phyloP scores from a whole-genome alignment of 2,113 vertebrate species.

The Microcebus murinus region DNA sequence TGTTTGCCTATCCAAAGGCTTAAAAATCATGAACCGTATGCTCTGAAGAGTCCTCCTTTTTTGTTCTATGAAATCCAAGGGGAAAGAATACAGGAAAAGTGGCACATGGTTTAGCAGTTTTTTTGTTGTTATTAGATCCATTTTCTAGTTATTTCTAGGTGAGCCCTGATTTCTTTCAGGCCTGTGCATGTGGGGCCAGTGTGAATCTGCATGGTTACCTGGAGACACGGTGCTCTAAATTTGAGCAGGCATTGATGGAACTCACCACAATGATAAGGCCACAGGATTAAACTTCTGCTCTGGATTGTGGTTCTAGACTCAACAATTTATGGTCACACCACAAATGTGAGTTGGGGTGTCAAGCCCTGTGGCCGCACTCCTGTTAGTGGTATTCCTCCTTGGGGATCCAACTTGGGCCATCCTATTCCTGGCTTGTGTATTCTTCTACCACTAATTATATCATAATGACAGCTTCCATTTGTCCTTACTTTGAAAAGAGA shows the following conservation, averaged over 20 bases:
- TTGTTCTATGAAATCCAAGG: not conserved
- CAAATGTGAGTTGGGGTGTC: not conserved
- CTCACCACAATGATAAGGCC: not conserved
- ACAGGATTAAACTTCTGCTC: not conserved
- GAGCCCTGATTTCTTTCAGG: not conserved
- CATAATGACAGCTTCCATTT: not conserved
- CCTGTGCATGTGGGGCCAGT: not conserved
- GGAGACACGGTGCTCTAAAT: not conserved
- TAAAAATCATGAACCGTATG: not conserved
- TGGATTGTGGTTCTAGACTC: not conserved
- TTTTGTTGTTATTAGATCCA: not conserved
- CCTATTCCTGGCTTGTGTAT: not conserved
- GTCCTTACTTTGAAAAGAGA: not conserved
- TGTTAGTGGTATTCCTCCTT: not conserved
- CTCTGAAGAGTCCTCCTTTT: not conserved
- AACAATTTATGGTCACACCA: not conserved
- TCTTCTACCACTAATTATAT: not conserved
- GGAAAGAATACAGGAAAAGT: not conserved
- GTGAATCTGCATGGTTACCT: not conserved
- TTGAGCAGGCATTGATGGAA: not conserved
- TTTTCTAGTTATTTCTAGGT: not conserved
- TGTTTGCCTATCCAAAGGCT: not conserved
- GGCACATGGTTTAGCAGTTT: not conserved
- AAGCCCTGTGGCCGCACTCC: not conserved
- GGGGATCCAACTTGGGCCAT: not conserved